Evolutionary conservation across 2,797 vertebrate species (phyloP), one percentile per base, ranked within the genome.

Genomic region (Graptemys geographica): DNA sequence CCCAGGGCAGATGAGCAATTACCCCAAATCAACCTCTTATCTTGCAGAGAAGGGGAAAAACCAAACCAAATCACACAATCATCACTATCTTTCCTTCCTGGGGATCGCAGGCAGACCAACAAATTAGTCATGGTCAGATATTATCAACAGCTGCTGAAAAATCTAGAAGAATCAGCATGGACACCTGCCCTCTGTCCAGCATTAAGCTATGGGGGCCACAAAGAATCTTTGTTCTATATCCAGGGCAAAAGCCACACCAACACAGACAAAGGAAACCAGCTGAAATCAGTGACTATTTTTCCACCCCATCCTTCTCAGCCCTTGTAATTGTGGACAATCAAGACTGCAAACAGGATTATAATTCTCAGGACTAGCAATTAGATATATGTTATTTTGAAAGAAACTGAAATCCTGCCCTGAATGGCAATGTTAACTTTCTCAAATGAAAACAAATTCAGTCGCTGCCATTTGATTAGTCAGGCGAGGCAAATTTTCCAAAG

Each of bases 71-170:
- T 27, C 12, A 16, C 41, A 47, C 72, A 76, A 47, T 47, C 72
- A 44, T 47, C 72, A 44, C 62, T 79, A 33, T 31, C 65, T 51
- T 53, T 21, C 18, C 65, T 41, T 37, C 5, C 8, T 0, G 2
- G 1, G 80, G 18, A 0, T 0, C 5, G 5, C 12, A n/a, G 91
- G 82, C 55, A 69, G 0, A 0, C 13, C 44, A 82, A 84, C 44
- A 87, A 47, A 78, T 62, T 88, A 23, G 55, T 85, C 57, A 89
- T 18, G 88, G 84, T 19, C 4, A 76, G 5, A 5, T n/a, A 83
- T 0, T 11, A 41, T n/a, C 59, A n/a, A 82, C 47, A 90, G 11
- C 18, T 65, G 23, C 31, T 83, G 44, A 28, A 37, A 84, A 52
- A 79, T 37, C 16, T 57, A 11, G 12, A n/a, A 93, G 88, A 90